A percentile compares a stretch with the other conserved stretches of the same genome.
Evolutionary conservation across 2,888 invertebrate genomes (phyloP).

Genomic region (Andrena dorsata): DNA sequence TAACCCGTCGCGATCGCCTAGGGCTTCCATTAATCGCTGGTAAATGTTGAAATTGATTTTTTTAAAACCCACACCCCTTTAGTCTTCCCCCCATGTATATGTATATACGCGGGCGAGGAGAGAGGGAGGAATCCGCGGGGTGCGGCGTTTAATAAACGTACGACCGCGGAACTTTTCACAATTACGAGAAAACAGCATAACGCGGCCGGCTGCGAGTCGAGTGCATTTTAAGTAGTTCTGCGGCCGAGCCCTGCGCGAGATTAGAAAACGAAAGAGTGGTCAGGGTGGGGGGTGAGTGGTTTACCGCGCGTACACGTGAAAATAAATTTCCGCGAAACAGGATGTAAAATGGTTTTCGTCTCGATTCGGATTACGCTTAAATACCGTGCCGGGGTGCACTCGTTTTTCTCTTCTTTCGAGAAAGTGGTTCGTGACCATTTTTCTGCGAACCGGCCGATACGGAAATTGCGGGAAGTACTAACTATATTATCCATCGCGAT

Average conservation of each 20-base stretch:
- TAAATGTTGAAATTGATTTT: conserved; percentile 63
- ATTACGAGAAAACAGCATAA: conserved; percentile 50
- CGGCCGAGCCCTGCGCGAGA: neutral
- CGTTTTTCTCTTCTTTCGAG: neutral
- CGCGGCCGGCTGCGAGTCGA: conserved; percentile 40
- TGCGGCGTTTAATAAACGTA: conserved; percentile 43
- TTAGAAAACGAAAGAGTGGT: conserved; percentile 8
- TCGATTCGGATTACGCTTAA: neutral
- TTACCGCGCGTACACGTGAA: neutral
- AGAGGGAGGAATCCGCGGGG: neutral
- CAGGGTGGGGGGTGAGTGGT: neutral
- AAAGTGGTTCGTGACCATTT: conserved; percentile 1
- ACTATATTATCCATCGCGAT: neutral
- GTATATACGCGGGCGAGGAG: neutral
- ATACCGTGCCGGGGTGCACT: neutral
- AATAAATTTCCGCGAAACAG: neutral
- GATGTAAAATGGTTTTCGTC: neutral
- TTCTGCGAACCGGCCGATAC: neutral
- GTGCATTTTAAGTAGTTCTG: conserved; percentile 40
- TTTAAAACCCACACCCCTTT: conserved; percentile 22
- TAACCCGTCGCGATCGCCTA: conserved; percentile 40
- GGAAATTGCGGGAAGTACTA: too few species aligned
- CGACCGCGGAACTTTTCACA: conserved; percentile 47
- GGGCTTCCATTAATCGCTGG: conserved; percentile 49
- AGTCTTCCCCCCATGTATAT: neutral